phyloP scores from a whole-genome alignment of 2,113 vertebrate genomes.

The Galemys pyrenaicus region DNA sequence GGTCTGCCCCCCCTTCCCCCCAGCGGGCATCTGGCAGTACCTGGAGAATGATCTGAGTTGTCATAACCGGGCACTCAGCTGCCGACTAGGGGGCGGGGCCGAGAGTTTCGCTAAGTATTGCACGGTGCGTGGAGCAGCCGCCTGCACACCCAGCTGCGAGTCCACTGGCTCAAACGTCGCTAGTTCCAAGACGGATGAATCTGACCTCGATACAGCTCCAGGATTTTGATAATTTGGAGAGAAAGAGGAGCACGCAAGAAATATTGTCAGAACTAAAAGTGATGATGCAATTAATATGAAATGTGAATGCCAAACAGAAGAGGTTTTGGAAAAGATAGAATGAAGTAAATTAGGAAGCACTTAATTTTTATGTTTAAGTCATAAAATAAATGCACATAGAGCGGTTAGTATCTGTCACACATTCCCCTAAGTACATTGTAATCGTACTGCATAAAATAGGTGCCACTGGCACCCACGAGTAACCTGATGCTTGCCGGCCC shows the following conservation, averaged over 20 bases:
- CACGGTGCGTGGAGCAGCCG: accelerated
- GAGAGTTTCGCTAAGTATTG: background rate
- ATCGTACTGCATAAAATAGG: background rate
- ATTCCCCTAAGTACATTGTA: background rate
- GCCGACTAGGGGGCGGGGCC: background rate
- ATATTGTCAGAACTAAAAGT: background rate
- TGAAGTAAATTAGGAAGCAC: background rate
- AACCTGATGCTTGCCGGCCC: background rate
- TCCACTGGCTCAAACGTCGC: background rate
- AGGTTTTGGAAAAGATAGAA: background rate
- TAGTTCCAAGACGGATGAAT: background rate
- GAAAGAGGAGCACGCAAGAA: background rate
- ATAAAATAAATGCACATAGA: background rate
- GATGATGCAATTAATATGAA: background rate
- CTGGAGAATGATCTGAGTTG: background rate
- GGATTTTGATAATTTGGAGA: background rate
- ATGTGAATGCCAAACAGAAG: background rate
- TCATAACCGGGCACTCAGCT: background rate
- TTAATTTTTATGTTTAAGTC: conserved; percentile 12
- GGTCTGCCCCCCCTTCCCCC: background rate
- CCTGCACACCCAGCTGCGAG: background rate
- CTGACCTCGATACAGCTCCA: background rate
- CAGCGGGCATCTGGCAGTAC: background rate
- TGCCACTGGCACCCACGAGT: background rate
- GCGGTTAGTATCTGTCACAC: background rate